phyloP scores from a whole-genome alignment of 2,113 vertebrate genomes.

The Azemiops feae region DNA sequence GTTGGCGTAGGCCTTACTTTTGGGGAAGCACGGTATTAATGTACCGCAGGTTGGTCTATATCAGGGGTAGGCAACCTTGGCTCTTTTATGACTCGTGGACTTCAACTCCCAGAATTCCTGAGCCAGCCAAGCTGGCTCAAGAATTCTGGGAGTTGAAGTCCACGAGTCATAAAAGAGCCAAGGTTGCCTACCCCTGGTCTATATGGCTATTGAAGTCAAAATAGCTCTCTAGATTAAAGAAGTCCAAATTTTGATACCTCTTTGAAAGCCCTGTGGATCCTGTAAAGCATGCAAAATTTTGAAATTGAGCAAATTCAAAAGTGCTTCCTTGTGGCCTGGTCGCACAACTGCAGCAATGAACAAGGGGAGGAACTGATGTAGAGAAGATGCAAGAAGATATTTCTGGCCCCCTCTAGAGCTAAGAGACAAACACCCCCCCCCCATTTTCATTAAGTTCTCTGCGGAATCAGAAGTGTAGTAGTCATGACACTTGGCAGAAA shows the following conservation, averaged over 20 bases:
- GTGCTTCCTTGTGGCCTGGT: neutral
- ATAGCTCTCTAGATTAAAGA: neutral
- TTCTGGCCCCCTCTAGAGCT: neutral
- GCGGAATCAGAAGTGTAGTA: neutral
- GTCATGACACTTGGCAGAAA: neutral
- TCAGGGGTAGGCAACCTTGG: too few relatives aligned
- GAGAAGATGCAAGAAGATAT: neutral
- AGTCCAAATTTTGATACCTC: neutral
- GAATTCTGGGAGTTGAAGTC: too few relatives aligned
- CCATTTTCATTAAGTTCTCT: neutral
- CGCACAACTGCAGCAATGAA: too few relatives aligned
- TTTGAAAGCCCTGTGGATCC: neutral
- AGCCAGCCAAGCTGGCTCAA: too few relatives aligned
- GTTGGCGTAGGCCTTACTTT: too few relatives aligned
- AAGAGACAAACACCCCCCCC: neutral
- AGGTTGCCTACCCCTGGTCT: too few relatives aligned
- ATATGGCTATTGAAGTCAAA: neutral
- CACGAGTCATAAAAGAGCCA: too few relatives aligned
- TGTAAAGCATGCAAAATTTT: neutral
- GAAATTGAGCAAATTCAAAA: neutral
- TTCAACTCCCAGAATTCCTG: too few relatives aligned
- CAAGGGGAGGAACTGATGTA: neutral
- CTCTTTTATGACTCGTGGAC: too few relatives aligned
- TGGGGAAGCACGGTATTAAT: neutral
- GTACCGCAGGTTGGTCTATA: neutral